phyloP scores from a whole-genome alignment of 2,113 vertebrate species.

The Neolamprologus sp. region DNA sequence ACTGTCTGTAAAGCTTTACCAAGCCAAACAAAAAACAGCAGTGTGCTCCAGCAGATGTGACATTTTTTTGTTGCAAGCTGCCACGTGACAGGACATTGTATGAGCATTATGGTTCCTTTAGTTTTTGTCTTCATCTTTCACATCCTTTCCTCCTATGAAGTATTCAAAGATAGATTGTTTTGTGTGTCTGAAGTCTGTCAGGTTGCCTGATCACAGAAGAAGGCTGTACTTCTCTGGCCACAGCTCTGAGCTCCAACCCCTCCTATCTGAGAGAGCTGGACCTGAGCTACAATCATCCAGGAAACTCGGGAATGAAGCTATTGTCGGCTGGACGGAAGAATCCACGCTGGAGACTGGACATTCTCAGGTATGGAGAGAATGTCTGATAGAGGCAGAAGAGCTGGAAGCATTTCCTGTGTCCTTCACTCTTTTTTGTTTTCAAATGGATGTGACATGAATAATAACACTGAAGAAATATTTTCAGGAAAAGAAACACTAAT shows the following conservation, averaged over 20 bases:
- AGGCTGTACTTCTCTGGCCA: neutral
- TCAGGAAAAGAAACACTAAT: fast-evolving
- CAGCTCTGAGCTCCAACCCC: neutral
- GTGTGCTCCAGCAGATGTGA: neutral
- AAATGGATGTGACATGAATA: fast-evolving
- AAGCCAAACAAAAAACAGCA: fast-evolving
- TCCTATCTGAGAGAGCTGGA: neutral
- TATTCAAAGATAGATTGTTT: fast-evolving
- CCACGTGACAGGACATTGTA: fast-evolving
- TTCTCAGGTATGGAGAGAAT: fast-evolving
- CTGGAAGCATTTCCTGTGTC: fast-evolving
- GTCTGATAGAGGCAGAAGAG: fast-evolving
- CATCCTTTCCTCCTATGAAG: neutral
- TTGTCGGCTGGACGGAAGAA: fast-evolving
- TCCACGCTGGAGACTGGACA: fast-evolving
- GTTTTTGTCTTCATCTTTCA: neutral
- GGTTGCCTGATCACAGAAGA: fast-evolving
- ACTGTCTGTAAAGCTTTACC: neutral
- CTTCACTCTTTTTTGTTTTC: neutral
- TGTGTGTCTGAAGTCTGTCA: fast-evolving
- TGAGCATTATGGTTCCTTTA: fast-evolving
- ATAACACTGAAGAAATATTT: neutral
- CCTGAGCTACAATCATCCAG: neutral
- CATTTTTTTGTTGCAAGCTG: fast-evolving
- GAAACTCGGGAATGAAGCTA: fast-evolving